Conservation (phyloP, 2,113 vertebrate species). For the Sorex araneus region DNA sequence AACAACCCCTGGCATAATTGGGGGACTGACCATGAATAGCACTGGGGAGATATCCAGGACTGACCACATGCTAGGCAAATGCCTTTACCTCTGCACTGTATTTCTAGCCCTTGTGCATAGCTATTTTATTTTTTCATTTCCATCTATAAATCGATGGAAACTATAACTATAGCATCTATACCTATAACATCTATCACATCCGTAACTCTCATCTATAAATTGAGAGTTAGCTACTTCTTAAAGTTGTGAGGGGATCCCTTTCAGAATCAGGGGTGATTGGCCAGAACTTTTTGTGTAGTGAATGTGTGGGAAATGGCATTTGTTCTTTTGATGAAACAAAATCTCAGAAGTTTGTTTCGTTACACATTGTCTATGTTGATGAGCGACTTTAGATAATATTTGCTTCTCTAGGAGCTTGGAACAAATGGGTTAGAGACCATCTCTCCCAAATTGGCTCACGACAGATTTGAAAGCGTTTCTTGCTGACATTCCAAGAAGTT, state of each 20-base stretch:
- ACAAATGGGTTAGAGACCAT: neutral
- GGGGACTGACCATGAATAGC: no score
- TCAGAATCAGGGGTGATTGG: neutral
- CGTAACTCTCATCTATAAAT: neutral
- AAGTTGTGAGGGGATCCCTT: neutral
- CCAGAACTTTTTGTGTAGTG: neutral
- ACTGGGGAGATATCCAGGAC: no score
- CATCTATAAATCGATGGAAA: neutral
- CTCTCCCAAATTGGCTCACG: neutral
- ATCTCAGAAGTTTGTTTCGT: conserved; percentile 63
- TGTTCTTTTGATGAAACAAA: conserved; percentile 35
- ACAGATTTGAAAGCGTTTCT: conserved; percentile 69
- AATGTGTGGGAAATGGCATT: neutral
- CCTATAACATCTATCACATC: no score
- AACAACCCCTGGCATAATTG: no score
- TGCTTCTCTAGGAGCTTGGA: conserved; percentile 44
- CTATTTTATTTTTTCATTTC: neutral
- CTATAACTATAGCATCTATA: no score
- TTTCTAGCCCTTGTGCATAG: no score
- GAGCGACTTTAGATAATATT: conserved; percentile 66
- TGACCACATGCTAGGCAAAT: no score
- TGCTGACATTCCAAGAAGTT: conserved; percentile 63
- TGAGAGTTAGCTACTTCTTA: conserved; percentile 27
- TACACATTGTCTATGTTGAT: conserved; percentile 24
- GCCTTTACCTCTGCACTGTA: no score